phyloP scores from a whole-genome alignment of 2,797 vertebrate genomes.

The Arctocebus calabarensis region DNA sequence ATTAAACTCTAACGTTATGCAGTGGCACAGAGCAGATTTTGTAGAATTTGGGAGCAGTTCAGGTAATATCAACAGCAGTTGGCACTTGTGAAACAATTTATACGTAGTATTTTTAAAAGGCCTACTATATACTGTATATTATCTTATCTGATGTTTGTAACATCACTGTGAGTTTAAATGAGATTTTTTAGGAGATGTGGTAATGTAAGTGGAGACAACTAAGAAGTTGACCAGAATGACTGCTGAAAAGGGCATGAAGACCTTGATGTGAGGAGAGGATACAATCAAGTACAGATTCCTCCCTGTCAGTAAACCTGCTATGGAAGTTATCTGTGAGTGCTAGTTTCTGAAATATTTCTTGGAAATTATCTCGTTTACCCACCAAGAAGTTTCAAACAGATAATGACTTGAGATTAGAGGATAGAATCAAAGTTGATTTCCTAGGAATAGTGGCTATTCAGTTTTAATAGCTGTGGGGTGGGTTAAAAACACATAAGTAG shows the following conservation, averaged over 20 bases:
- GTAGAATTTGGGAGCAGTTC: background rate
- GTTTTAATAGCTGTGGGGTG: conserved; percentile 23
- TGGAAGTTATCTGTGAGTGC: conserved; percentile 12
- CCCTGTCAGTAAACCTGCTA: background rate
- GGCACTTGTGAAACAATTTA: background rate
- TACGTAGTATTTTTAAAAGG: background rate
- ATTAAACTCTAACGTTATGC: background rate
- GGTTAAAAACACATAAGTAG: conserved; percentile 12
- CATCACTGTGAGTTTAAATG: background rate
- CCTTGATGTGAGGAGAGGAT: background rate
- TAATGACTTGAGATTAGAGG: conserved; percentile 62
- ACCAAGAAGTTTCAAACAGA: conserved; percentile 56
- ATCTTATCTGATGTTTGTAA: conserved; percentile 9
- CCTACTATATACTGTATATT: background rate
- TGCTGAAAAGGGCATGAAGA: background rate
- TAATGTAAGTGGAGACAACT: background rate
- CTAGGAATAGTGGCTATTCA: conserved; percentile 31
- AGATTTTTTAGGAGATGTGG: background rate
- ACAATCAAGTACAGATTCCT: background rate
- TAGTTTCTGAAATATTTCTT: conserved; percentile 6
- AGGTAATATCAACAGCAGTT: background rate
- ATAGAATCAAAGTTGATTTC: conserved; percentile 47
- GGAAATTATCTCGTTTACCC: conserved; percentile 15
- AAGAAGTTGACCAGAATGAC: background rate
- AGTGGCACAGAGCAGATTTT: conserved; percentile 43